phyloP scores from a whole-genome alignment of 2,113 vertebrate genomes.

The Pangasianodon gigas region DNA sequence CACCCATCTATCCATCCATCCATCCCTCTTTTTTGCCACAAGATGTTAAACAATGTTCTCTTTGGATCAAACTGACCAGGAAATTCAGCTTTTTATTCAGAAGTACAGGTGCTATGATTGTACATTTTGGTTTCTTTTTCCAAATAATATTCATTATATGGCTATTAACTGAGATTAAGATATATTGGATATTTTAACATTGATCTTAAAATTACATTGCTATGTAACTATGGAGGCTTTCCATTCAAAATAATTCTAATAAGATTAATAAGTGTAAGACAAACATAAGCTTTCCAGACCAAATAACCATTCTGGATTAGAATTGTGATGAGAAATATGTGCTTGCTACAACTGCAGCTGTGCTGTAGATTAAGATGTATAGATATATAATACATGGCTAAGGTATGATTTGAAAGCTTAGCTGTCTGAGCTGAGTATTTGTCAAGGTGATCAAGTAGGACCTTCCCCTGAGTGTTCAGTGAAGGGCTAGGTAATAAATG shows the following conservation, averaged over 20 bases:
- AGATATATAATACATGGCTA: neutral
- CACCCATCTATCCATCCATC: neutral
- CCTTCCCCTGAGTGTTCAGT: neutral
- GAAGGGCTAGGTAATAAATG: neutral
- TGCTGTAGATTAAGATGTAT: constrained; percentile 14
- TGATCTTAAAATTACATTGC: neutral
- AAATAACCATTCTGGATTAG: constrained; percentile 12
- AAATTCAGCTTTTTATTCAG: neutral
- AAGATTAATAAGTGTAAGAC: constrained; percentile 8
- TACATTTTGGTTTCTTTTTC: neutral
- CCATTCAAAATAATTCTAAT: neutral
- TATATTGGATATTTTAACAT: neutral
- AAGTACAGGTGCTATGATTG: neutral
- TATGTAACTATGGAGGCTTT: neutral
- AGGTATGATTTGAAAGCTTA: neutral
- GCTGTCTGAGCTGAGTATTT: neutral
- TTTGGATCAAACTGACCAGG: neutral
- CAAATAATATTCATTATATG: neutral
- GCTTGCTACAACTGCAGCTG: neutral
- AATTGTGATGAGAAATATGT: constrained; percentile 5
- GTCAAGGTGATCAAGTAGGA: constrained; percentile 31
- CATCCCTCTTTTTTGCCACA: neutral
- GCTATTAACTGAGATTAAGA: neutral
- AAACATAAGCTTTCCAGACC: neutral
- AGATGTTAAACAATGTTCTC: neutral